These are phyloP conservation scores for Limnephilus auricula DNA, from an alignment of 2,888 invertebrate genomes.

Conservation along the genomic window DNA sequence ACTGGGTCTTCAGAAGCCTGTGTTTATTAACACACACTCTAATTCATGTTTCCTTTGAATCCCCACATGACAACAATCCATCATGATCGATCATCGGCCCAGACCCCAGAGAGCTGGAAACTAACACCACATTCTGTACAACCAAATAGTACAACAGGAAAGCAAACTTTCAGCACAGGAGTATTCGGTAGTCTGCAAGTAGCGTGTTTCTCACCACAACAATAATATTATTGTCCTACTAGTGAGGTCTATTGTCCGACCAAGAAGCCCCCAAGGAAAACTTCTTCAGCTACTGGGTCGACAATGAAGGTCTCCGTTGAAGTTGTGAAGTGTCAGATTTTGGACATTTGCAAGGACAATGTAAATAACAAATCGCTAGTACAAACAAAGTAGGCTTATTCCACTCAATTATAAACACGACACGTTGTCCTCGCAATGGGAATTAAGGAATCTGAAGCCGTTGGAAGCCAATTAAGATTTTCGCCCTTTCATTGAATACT, in stretches of 20 bases:
- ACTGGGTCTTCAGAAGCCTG: neutral
- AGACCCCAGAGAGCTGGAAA: conserved; percentile 26
- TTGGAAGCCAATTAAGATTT: neutral
- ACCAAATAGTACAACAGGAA: conserved; percentile 12
- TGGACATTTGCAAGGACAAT: neutral
- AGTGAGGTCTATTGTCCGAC: neutral
- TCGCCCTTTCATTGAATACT: neutral
- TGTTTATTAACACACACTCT: conserved; percentile 8
- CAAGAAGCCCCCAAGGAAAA: conserved; percentile 31
- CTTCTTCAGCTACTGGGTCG: neutral
- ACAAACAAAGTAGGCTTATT: conserved; percentile 6
- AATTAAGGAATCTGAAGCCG: neutral
- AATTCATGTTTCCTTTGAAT: conserved; percentile 7
- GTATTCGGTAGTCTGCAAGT: conserved; percentile 19
- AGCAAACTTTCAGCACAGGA: neutral
- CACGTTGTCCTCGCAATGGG: neutral
- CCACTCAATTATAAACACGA: conserved; percentile 27
- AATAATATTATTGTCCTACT: neutral
- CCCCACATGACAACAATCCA: conserved; percentile 27
- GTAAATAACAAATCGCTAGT: neutral
- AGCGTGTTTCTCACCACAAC: neutral
- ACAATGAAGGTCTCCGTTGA: neutral
- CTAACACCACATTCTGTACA: neutral
- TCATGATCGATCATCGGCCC: conserved; percentile 53
- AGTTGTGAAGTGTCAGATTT: neutral